Evolutionary conservation across 2,888 invertebrate species (phyloP), one percentile per base, ranked within the genome.

Genomic region (Bombylius major): DNA sequence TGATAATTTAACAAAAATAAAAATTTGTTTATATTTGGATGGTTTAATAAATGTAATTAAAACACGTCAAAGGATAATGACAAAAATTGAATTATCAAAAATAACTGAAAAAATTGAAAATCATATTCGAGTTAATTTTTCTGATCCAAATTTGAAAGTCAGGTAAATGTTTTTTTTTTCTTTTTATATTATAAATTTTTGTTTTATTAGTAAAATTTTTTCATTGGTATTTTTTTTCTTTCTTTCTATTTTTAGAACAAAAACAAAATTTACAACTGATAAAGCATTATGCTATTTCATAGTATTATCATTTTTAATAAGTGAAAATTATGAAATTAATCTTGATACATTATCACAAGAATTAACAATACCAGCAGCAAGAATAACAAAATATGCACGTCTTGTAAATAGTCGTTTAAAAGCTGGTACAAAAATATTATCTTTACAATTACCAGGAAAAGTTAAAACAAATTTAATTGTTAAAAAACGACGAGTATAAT

Each of bases 31-130:
- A 13, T 73, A 71, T 51, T 68, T 73, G 68, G 72, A 73, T 57
- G 68, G 63, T 1, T 59, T 73, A 34, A 62, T 66, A 13, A 64
- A 65, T 34, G 62, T 72, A 6, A 62, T 72, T 4, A 65, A 65
- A 12, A 52, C 67, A 5, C 66, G 63, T 6, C 59, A 57, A n/a
- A 66, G 63, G 1, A 63, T 57, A 39, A 57, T 73, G 50, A 65
- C 63, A 13, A 51, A 48, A 5, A 53, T 61, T 0, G 67, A 69
- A 42, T 55, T 73, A 0, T 73, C 73, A 0, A 57, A 65, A 32
- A 69, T 73, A 8, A 67, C 72, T 0, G 72, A 72, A 51, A 71
- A 72, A 51, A 65, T 73, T 1, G 73, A 73, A 55, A 70, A 66
- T 42, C 68, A 72, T 59, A 66, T 73, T 31, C 68, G 71, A 0